A percentile compares a stretch with the other conserved stretches of the same genome.
Conservation (phyloP, 2,113 vertebrate genomes). For the Limnothrissa miodon region DNA sequence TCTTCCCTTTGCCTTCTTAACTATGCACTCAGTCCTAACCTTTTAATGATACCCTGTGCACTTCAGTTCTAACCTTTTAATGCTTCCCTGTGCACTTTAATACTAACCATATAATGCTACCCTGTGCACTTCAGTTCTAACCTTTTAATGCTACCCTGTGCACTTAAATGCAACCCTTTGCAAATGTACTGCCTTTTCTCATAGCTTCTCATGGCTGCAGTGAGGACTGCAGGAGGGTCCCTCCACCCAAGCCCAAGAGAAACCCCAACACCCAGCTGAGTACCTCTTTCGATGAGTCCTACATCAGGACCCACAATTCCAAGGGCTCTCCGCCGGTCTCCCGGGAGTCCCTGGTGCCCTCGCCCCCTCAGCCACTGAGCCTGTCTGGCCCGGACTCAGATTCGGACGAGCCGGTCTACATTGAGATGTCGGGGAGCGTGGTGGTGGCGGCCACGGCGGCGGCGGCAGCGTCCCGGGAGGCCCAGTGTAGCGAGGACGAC, state of each 20-base stretch:
- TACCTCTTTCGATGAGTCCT: constrained; percentile 94
- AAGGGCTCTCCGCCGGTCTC: constrained; percentile 68
- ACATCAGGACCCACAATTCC: constrained; percentile 81
- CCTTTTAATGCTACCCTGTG: not conserved
- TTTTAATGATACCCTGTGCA: not conserved
- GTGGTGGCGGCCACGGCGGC: constrained; percentile 40
- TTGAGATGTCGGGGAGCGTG: constrained; percentile 95
- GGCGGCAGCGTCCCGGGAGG: constrained; percentile 60
- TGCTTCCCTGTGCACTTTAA: not conserved
- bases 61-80: not conserved
- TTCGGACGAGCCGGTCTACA: constrained; percentile 96
- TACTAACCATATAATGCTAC: not conserved
- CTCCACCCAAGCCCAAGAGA: constrained; percentile 94
- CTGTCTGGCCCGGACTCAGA: constrained; percentile 73
- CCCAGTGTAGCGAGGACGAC: constrained; percentile 68
- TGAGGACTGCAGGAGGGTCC: constrained; percentile 94
- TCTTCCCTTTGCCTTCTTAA: not conserved
- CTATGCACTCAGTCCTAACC: not conserved
- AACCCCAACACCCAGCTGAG: constrained; percentile 97
- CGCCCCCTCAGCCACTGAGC: constrained; percentile 77
- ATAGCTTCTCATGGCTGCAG: constrained; percentile 85
- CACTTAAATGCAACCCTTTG: not conserved
- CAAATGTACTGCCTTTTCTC: constrained; percentile 26
- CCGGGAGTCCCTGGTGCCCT: constrained; percentile 58
- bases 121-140: no score